Conservation (phyloP, 2,888 invertebrate species). For the Caenorhabditis sp. region DNA sequence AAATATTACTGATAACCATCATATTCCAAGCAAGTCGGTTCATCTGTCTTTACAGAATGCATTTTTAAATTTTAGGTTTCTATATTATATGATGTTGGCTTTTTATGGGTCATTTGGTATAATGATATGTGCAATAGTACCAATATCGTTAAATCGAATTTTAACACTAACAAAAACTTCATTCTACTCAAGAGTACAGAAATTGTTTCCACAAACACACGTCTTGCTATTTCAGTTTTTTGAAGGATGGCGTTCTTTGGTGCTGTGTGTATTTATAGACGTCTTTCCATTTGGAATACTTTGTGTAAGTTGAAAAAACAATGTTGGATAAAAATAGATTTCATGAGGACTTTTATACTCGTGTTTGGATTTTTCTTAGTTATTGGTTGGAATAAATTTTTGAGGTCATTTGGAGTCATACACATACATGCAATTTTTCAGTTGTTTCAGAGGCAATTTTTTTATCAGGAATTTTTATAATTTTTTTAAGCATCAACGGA, state of each 20-base stretch:
- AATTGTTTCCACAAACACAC: no score
- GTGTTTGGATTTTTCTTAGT: no score
- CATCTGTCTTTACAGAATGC: background rate
- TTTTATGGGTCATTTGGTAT: conserved; percentile 80
- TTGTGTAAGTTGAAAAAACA: conserved; percentile 57
- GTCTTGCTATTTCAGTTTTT: conserved; percentile 71
- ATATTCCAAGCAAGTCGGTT: conserved; percentile 63
- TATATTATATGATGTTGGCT: conserved; percentile 73
- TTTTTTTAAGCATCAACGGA: no score
- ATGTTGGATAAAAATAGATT: background rate
- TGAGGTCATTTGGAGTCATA: no score
- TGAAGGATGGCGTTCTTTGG: conserved; percentile 69
- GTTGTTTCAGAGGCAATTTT: no score
- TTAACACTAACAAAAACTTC: conserved; percentile 71
- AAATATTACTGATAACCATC: conserved; percentile 70
- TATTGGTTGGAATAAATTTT: no score
- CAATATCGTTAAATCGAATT: conserved; percentile 74
- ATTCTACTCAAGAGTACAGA: conserved; percentile 67
- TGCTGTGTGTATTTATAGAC: conserved; percentile 73
- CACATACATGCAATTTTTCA: no score
- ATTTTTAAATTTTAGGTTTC: conserved; percentile 18
- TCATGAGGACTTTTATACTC: no score
- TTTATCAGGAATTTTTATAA: no score
- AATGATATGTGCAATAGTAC: conserved; percentile 78
- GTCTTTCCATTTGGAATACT: conserved; percentile 72